These are phyloP conservation scores for Drosophila gaucha DNA, from an alignment of 2,888 invertebrate genomes.

Conservation along the genomic window DNA sequence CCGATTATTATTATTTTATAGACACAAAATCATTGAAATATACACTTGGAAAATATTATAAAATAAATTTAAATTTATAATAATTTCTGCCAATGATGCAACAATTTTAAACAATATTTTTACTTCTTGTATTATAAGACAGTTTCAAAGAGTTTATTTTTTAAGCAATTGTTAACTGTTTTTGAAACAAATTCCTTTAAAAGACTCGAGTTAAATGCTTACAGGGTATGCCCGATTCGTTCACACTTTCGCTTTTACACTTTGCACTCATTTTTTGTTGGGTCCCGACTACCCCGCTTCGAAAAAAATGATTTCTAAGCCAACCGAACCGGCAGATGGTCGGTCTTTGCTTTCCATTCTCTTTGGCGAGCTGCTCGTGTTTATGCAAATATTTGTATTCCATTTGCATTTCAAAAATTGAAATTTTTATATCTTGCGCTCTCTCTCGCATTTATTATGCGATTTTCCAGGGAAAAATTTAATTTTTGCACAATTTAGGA, in stretches of 20 bases:
- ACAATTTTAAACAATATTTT: no score
- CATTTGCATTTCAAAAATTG: conserved; percentile 80
- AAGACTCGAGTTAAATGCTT: no score
- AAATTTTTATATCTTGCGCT: conserved; percentile 67
- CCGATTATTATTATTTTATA: no score
- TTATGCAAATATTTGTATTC: conserved; percentile 81
- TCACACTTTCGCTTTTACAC: not conserved
- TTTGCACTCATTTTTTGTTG: not conserved
- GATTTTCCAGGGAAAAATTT: conserved; percentile 55
- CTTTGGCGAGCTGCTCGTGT: conserved; percentile 51
- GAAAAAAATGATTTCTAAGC: conserved; percentile 8
- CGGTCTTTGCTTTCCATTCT: conserved; percentile 42
- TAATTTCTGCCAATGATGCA: no score
- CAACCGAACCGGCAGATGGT: conserved; percentile 47
- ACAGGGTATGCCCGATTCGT: conserved; percentile 17
- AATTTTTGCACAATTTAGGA: conserved; percentile 68
- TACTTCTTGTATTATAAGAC: no score
- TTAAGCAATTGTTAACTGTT: not conserved
- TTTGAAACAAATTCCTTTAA: not conserved
- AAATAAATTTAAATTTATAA: no score
- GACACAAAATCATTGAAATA: no score
- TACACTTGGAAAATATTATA: no score
- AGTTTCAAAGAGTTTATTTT: no score
- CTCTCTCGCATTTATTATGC: conserved; percentile 63
- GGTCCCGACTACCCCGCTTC: conserved; percentile 5